Evolutionary conservation across 30 jellyfish, hydroid and myxozoan genomes (phyloP), one percentile per base, ranked within the genome.

Genomic region (Turritopsis rubra): DNA sequence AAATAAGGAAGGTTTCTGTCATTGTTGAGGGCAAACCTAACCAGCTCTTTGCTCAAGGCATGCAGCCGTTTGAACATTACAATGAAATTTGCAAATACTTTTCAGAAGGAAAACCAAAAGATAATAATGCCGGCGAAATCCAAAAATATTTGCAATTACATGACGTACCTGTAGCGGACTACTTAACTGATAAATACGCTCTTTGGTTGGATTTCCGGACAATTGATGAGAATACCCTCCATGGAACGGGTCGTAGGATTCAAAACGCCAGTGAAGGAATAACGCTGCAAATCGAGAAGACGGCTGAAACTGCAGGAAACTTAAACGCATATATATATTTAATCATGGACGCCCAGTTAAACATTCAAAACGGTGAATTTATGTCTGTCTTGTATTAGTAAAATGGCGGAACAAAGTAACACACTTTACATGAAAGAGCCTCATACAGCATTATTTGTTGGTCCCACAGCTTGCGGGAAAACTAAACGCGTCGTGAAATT

Each of bases 391-490:
- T 60, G 21, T 60, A 60, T 0, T 72, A 72, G 24, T 19, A 19
- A 29, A 25, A 25, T n/a, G n/a, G n/a, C n/a, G n/a, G n/a, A n/a
- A n/a, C n/a, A n/a, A n/a, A n/a, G n/a, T n/a, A n/a, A n/a, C n/a
- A n/a, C n/a, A n/a, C n/a, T n/a, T n/a, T 72, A 72, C 30, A 25
- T 72, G 30, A 72, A 72, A 72, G 30, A 72, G 24, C 1, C 21
- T 72, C 80, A 72, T 29, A 72, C 80, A 19, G 80, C 80, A 25
- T 19, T 72, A 19, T 72, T 72, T 25, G 24, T 25, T 19, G 80
- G 80, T 72, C 80, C 80, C 29, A 72, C 80, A 18, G 30, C 30
- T 18, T 72, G 80, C 24, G 80, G 80, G 18, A 72, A 72, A 25
- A 72, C 80, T 18, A 20, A 72, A 72, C 0, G 30, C 18, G 80